Conservation (phyloP, 2,888 invertebrate genomes). For the Ariolimax columbianus region DNA sequence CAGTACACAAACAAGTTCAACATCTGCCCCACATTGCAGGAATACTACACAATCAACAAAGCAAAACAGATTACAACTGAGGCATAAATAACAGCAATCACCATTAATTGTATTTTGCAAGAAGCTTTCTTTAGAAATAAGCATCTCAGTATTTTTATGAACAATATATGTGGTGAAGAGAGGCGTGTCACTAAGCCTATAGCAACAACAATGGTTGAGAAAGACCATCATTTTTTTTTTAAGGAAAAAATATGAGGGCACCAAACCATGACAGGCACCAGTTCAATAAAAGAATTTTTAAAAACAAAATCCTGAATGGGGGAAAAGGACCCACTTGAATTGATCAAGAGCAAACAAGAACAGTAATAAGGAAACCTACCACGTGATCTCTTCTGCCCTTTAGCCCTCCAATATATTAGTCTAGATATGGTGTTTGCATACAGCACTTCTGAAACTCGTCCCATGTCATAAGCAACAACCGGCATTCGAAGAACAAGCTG, state of each 20-base stretch:
- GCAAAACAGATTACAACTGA: too few species aligned
- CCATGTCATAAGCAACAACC: conserved; percentile 36
- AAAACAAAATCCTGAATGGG: not conserved
- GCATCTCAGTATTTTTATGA: too few species aligned
- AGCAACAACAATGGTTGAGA: not conserved
- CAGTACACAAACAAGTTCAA: too few species aligned
- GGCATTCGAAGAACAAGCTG: conserved; percentile 45
- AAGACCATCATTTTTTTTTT: too few species aligned
- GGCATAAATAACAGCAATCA: too few species aligned
- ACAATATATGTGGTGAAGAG: too few species aligned
- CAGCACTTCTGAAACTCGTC: conserved; percentile 34
- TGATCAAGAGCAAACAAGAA: not conserved
- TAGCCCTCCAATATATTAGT: conserved; percentile 47
- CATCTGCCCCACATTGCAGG: too few species aligned
- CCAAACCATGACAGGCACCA: not conserved
- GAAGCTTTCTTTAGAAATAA: too few species aligned
- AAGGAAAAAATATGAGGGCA: too few species aligned
- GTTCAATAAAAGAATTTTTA: not conserved
- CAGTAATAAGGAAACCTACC: conserved; percentile 1
- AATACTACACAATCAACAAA: too few species aligned
- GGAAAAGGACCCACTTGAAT: not conserved
- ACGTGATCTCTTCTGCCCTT: conserved; percentile 10
- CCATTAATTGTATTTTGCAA: too few species aligned
- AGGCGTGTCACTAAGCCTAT: not conserved
- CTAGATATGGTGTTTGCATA: conserved; percentile 49